These are phyloP conservation scores for Cotesia congregata DNA, from an alignment of 2,888 invertebrate genomes.

Conservation along the genomic window DNA sequence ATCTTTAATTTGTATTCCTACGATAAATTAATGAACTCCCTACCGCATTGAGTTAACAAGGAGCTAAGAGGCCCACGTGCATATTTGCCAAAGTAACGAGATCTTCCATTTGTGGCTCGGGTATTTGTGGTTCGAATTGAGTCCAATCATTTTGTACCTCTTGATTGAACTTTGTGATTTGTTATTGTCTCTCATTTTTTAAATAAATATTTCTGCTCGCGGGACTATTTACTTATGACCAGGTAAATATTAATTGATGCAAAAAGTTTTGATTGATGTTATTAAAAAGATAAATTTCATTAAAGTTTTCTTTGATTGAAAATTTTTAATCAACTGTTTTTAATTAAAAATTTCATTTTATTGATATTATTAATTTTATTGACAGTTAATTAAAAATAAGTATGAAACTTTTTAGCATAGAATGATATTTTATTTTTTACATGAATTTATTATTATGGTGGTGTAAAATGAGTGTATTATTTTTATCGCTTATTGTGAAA, in stretches of 20 bases:
- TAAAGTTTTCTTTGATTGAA: too few relatives aligned
- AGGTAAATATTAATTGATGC: background rate
- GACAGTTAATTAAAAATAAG: background rate
- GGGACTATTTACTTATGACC: background rate
- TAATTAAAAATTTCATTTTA: too few relatives aligned
- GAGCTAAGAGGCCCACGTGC: conserved; percentile 26
- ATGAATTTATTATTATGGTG: background rate
- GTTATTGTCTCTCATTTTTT: background rate
- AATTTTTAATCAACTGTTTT: too few relatives aligned
- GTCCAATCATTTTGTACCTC: background rate
- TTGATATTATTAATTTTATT: background rate
- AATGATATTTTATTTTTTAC: background rate
- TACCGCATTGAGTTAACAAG: conserved; percentile 39
- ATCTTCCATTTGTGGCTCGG: conserved; percentile 38
- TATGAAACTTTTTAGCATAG: background rate
- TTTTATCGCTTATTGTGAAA: background rate
- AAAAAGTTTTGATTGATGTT: background rate
- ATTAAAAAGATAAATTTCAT: background rate
- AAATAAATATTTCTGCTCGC: background rate
- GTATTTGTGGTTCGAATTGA: conserved; percentile 18
- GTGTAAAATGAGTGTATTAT: background rate
- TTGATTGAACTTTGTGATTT: conserved; percentile 7
- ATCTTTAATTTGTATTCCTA: conserved; percentile 36
- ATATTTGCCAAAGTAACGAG: conserved; percentile 40
- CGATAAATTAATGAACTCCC: conserved; percentile 35